phyloP scores from a whole-genome alignment of 2,797 vertebrate species.

The Cossypha polioptera region DNA sequence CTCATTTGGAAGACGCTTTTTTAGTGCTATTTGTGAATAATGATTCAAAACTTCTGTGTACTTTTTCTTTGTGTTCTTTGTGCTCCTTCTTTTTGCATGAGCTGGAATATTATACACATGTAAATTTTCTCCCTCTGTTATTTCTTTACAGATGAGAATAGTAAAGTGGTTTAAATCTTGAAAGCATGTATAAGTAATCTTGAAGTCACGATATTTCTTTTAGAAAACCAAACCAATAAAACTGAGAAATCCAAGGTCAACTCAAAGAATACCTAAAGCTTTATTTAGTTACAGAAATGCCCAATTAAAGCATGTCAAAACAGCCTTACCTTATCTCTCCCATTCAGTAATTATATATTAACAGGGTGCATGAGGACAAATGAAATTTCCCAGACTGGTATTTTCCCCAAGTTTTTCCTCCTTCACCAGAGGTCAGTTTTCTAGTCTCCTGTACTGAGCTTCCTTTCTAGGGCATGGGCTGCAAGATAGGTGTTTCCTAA shows the following conservation, averaged over 20 bases:
- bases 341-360: background rate
- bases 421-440: background rate
- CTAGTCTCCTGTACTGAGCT: background rate
- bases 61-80: background rate
- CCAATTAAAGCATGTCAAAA: background rate
- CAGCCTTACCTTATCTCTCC: background rate
- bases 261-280: background rate
- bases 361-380: background rate
- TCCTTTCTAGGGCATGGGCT: background rate
- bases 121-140: background rate
- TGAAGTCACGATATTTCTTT: background rate
- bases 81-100: slow-evolving; percentile 17
- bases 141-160: background rate
- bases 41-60: background rate
- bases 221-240: background rate
- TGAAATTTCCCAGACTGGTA: background rate
- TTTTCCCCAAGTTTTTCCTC: background rate
- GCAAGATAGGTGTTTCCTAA: background rate
- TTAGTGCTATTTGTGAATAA: background rate
- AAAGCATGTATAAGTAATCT: background rate
- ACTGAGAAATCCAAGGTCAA: background rate
- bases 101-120: background rate
- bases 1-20: background rate
- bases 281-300: background rate
- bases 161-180: background rate